phyloP scores from a whole-genome alignment of 2,888 invertebrate genomes.

The Cepaea hortensis region DNA sequence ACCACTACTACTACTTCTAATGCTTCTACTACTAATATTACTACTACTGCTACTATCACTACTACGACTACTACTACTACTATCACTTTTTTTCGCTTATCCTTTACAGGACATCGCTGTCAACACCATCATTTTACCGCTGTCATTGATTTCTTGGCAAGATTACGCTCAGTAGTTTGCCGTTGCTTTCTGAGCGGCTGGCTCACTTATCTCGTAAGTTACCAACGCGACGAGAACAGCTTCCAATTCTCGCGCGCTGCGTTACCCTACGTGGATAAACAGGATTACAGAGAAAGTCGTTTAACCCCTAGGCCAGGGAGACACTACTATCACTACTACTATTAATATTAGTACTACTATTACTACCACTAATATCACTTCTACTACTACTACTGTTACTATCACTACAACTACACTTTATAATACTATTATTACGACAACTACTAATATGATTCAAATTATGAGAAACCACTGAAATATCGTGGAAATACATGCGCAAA shows the following conservation, averaged over 20 bases:
- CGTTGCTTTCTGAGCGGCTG: no score
- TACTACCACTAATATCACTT: background rate
- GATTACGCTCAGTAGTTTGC: no score
- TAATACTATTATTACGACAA: background rate
- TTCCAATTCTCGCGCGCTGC: no score
- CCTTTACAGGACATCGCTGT: no score
- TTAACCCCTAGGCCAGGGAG: background rate
- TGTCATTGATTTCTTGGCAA: no score
- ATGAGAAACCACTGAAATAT: no score
- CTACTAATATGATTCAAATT: background rate
- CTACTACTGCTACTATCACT: background rate
- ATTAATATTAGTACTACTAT: conserved; percentile 6
- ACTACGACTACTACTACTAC: background rate
- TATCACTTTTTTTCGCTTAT: no score
- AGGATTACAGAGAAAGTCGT: background rate
- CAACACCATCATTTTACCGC: no score
- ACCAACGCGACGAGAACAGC: no score
- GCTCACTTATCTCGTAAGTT: no score
- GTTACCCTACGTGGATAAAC: background rate
- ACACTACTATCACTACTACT: background rate
- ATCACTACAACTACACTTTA: background rate
- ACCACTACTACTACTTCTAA: background rate
- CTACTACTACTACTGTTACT: background rate
- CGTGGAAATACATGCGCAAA: no score
- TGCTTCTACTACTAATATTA: background rate